Base-by-base conservation (phyloP, 1,140 invertebrate genomes). In the Trachymyrmex septentrionalis region DNA sequence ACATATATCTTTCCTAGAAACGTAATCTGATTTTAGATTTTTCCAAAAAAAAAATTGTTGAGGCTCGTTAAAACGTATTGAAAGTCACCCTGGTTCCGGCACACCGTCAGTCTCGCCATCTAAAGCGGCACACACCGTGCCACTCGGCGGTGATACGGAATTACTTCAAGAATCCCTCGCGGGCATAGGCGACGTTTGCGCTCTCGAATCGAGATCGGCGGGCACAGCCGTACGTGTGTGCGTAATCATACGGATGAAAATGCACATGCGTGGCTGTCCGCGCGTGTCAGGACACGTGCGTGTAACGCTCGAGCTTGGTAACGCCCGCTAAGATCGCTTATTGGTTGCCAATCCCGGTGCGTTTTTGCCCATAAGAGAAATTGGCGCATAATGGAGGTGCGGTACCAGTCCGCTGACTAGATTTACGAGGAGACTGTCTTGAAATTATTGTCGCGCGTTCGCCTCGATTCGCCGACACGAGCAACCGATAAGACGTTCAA, bases 241-340 rank as follows among this genome's bases (percentile, higher is more conserved):
- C 61, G 55, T n/a, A 34, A 0, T 34, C 30, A 38, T 57, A 69
- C 57, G 87, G 64, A 59, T 57, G 77, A 71, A 71, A 66, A 76
- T 77, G 57, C 53, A 75, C 61, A 80, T 86, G 69, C 85, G 34
- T 75, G 55, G 55, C 72, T 21, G 72, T 38, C 34, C 53, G 84
- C 75, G 82, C 87, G 71, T 88, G 63, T 76, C 64, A 21, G 44
- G 67, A 67, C 73, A 76, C 73, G 73, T 80, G 87, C 66, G 59
- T 89, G 75, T 55, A 84, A 44, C 73, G 34, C 63, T 55, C 63
- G 85, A 48, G 72, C 57, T 80, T 50, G 80, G 89, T 90, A 90
- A 90, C 89, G 89, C 89, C 89, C 89, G 89, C n/a, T 90, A 75
- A 80, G 80, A 87, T 90, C 88, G 88, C 86, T 90, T 88, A 90